phyloP scores from a whole-genome alignment of 2,888 invertebrate species.

The Chrysina gloriosa region DNA sequence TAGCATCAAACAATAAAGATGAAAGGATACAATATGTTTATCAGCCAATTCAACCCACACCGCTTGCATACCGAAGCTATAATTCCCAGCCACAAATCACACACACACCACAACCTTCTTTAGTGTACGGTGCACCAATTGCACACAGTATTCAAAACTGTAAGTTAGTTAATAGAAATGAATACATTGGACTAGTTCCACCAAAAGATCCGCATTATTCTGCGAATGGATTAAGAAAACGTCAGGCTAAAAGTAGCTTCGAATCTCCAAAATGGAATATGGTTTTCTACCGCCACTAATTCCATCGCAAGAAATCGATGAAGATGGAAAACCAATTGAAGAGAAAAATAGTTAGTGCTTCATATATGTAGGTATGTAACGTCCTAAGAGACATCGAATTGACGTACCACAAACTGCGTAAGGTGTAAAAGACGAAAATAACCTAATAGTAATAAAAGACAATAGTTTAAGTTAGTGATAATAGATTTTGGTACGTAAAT shows the following conservation, averaged over 20 bases:
- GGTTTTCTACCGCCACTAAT: constrained; percentile 85
- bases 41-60: background rate
- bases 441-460: background rate
- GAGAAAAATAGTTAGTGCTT: background rate
- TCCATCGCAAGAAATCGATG: constrained; percentile 83
- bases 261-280: constrained; percentile 81
- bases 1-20: constrained; percentile 18
- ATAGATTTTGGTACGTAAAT: background rate
- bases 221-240: constrained; percentile 53
- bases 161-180: constrained; percentile 51
- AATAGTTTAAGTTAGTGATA: constrained; percentile 5
- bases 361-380: background rate
- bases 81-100: too few species aligned
- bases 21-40: constrained; percentile 16
- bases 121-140: constrained; percentile 44
- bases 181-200: constrained; percentile 68
- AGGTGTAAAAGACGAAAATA: background rate
- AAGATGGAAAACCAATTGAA: constrained; percentile 75
- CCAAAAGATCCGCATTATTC: constrained; percentile 56
- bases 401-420: background rate
- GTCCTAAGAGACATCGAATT: background rate
- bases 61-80: background rate
- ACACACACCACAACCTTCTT: constrained; percentile 41
- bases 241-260: constrained; percentile 65
- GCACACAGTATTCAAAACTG: constrained; percentile 40